phyloP scores from a whole-genome alignment of 2,888 invertebrate genomes.

The Sinotaia quadrata region DNA sequence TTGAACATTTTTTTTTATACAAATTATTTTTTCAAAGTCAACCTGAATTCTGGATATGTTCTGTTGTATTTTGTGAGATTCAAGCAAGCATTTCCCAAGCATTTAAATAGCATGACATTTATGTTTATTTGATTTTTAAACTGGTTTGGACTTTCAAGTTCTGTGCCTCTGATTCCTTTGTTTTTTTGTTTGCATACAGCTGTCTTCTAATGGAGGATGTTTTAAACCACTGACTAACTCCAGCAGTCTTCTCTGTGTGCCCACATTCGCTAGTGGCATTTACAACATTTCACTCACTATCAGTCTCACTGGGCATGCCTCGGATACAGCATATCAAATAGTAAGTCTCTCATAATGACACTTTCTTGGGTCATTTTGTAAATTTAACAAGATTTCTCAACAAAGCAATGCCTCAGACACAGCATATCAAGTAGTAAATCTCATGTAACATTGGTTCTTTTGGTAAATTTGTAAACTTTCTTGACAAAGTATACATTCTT shows the following conservation, averaged over 20 bases:
- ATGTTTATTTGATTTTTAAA: background rate
- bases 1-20: background rate
- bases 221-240: conserved; percentile 15
- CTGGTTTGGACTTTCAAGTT: too few species aligned
- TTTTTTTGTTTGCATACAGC: conserved; percentile 24
- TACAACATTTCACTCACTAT: conserved; percentile 40
- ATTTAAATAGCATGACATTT: background rate
- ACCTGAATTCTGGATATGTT: too few species aligned
- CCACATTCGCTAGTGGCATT: conserved; percentile 18
- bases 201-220: conserved; percentile 38
- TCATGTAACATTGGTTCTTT: too few species aligned
- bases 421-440: too few species aligned
- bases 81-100: background rate
- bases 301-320: conserved; percentile 34
- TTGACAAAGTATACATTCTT: too few species aligned
- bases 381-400: too few species aligned
- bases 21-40: background rate
- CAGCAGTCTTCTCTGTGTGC: conserved; percentile 10
- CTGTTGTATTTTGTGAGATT: too few species aligned
- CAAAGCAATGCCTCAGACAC: too few species aligned
- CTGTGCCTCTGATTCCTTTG: too few species aligned
- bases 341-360: conserved; percentile 44
- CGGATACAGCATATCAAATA: conserved; percentile 33
- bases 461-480: too few species aligned
- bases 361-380: too few species aligned